phyloP scores from a whole-genome alignment of 2,797 vertebrate genomes.

The Neopelma chrysocephalum region DNA sequence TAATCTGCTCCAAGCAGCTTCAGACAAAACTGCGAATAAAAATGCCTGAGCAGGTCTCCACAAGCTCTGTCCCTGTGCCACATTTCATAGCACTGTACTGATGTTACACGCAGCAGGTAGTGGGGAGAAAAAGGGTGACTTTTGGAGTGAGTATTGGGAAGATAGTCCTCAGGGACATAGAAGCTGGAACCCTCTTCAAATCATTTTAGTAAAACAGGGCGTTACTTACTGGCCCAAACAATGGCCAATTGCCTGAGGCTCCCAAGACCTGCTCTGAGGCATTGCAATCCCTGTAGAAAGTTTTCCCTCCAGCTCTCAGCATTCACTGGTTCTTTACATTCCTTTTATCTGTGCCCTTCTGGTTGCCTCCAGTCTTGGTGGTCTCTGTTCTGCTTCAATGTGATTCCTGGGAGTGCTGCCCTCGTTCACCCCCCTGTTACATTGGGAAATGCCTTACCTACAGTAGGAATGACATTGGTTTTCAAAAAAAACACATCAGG shows the following conservation, averaged over 20 bases:
- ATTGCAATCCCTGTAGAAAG: not conserved
- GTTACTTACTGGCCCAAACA: not conserved
- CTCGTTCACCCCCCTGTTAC: not conserved
- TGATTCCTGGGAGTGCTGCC: not conserved
- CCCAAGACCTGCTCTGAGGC: not conserved
- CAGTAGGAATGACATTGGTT: not conserved
- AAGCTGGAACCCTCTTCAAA: not conserved
- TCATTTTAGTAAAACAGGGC: not conserved
- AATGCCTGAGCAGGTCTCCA: not conserved
- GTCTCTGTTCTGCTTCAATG: not conserved
- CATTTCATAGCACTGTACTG: not conserved
- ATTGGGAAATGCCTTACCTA: not conserved
- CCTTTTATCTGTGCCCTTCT: not conserved
- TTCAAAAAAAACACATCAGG: not conserved
- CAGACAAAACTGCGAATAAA: not conserved
- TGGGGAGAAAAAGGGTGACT: not conserved
- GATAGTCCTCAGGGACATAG: not conserved
- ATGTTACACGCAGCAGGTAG: not conserved
- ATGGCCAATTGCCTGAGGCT: not conserved
- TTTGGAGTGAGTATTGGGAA: not conserved
- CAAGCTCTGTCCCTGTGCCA: not conserved
- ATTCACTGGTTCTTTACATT: not conserved
- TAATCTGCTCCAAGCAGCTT: conserved; percentile 12
- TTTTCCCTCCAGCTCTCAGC: not conserved
- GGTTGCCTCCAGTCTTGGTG: not conserved